Base-by-base conservation (phyloP, 2,113 vertebrate species). In the Circaetus cinerascens region DNA sequence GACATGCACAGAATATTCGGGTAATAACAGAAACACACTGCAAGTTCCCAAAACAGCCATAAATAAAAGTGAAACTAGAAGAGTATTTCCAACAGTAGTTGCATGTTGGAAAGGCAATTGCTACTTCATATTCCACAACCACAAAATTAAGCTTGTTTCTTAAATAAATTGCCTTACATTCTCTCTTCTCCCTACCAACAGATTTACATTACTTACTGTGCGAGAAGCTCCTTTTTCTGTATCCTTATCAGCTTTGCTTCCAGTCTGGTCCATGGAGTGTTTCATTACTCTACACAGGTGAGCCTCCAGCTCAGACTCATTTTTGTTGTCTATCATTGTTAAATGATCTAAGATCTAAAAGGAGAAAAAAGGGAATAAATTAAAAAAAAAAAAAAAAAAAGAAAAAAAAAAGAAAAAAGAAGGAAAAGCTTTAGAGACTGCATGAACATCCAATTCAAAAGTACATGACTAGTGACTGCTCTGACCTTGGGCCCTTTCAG, bases 291-390 rank as follows among this genome's bases (percentile, higher is more conserved):
- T 98, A 86, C 99, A 98, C 26, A 99, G 97, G 56, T 99, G 98
- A 45, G 99, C 98, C 92, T 99, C 99, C 95, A 99, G 96, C 95
- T 99, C 99, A 0, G 99, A 99, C 93, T 99, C 99, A 10, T 99
- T 99, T 90, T 99, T 99, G 83, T 99, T 99, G 90, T 99, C 99
- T 36, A 99, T 99, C 99, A 99, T 99, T 2, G 99, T 99, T 51
- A 99, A 95, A 89, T 99, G 99, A 96, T 99, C 99, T 76, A 99
- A 98, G 88, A 99, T 99, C 99, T 99, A 97, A 73, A 73, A 86
- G 10, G 4, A 69, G 8, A 36, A 76, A 75, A 89, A 51, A 6
- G 2, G 14, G 10, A 32, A 71, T 29, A 26, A 11, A 26, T n/a
- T 34, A 4, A 25, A 15, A 8, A 38, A 46, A 46, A 23, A 48